Evolutionary conservation across 2,888 invertebrate species (phyloP).

Genomic region (Agriopis leucophaearia): DNA sequence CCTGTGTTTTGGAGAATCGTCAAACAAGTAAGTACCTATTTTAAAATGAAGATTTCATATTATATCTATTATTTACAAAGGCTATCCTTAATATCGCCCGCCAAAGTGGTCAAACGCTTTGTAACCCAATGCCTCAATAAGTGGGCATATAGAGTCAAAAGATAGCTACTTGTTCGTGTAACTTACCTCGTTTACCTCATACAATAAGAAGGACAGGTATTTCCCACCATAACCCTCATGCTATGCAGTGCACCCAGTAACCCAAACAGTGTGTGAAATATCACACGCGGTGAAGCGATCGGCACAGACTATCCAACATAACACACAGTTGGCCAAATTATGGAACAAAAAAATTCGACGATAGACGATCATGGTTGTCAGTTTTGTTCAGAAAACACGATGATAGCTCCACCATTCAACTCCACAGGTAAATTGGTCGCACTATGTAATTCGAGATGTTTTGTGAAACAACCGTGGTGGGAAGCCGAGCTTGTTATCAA

Average conservation of each 20-base stretch:
- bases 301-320: neutral
- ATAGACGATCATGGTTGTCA: neutral
- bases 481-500: slow-evolving; percentile 18
- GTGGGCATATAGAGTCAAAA: neutral
- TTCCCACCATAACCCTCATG: slow-evolving; percentile 1
- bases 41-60: no score
- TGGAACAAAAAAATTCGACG: neutral
- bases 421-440: neutral
- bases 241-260: slow-evolving; percentile 3
- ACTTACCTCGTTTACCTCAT: neutral
- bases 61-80: no score
- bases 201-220: neutral
- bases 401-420: neutral
- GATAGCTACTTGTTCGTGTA: neutral
- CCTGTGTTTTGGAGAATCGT: no score
- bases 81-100: no score
- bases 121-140: no score
- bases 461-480: slow-evolving; percentile 26
- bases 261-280: slow-evolving; percentile 22
- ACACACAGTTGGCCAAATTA: neutral
- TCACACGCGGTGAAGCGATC: slow-evolving; percentile 6
- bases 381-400: neutral
- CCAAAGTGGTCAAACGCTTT: no score
- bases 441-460: slow-evolving; percentile 18
- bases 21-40: no score